These are phyloP conservation scores for Myoxocephalus aenaeus DNA, from an alignment of 2,797 vertebrate genomes.

Conservation along the genomic window DNA sequence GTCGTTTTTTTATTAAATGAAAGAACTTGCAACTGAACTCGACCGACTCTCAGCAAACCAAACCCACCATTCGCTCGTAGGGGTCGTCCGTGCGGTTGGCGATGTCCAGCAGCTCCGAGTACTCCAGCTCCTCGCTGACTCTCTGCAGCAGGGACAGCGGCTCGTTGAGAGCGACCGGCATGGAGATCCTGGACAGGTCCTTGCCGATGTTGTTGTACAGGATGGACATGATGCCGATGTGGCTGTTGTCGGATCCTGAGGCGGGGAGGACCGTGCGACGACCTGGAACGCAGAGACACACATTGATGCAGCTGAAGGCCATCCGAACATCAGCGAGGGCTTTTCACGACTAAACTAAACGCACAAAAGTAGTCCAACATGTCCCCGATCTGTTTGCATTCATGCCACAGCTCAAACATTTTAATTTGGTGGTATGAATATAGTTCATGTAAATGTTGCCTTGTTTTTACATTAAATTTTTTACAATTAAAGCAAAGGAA, in stretches of 20 bases:
- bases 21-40: not conserved
- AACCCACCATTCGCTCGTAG: slow-evolving; percentile 90
- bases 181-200: slow-evolving; percentile 92
- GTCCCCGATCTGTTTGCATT: not conserved
- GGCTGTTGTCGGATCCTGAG: slow-evolving; percentile 81
- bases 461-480: no score
- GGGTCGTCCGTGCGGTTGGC: slow-evolving; percentile 88
- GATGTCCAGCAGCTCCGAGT: slow-evolving; percentile 88
- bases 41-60: not conserved
- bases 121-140: slow-evolving; percentile 92
- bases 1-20: fast-evolving
- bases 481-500: not conserved
- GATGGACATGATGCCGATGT: slow-evolving; percentile 92
- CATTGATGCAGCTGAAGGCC: not conserved
- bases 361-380: no score
- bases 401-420: no score
- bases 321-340: not conserved
- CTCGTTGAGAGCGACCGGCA: slow-evolving; percentile 89
- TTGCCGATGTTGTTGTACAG: slow-evolving; percentile 95
- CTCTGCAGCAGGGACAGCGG: slow-evolving; percentile 87
- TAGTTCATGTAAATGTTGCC: not conserved
- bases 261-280: slow-evolving; percentile 85
- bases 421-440: no score
- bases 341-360: no score
- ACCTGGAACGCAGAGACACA: slow-evolving; percentile 54